phyloP scores from a whole-genome alignment of 2,797 vertebrate genomes.

The Sebastes flavidus region DNA sequence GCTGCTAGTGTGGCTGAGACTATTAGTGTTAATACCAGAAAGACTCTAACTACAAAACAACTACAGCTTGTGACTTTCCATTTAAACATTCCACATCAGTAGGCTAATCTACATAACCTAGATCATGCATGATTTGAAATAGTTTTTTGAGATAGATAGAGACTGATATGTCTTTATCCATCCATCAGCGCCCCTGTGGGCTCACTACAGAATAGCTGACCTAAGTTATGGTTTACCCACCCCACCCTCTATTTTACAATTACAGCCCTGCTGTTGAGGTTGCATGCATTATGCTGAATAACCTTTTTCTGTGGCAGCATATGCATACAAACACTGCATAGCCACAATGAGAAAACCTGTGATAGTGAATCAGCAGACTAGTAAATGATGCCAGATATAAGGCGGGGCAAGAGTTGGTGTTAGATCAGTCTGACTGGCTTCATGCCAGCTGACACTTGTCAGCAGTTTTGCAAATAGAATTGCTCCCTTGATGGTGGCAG shows the following conservation, averaged over 20 bases:
- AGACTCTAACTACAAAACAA: background rate
- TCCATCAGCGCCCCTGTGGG: background rate
- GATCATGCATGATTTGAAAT: background rate
- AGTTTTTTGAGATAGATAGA: background rate
- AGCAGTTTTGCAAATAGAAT: constrained; percentile 19
- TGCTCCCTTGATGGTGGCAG: constrained; percentile 10
- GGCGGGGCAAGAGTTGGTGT: background rate
- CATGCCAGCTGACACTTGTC: constrained; percentile 4
- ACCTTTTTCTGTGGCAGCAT: background rate
- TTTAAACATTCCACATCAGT: background rate
- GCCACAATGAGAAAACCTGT: background rate
- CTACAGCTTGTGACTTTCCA: background rate
- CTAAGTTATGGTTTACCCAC: background rate
- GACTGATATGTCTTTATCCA: background rate
- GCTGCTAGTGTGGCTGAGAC: no score
- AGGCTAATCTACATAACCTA: background rate
- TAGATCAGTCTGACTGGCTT: background rate
- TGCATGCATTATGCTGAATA: background rate
- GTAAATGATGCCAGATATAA: background rate
- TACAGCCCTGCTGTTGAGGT: background rate
- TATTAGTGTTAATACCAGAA: no score
- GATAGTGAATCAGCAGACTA: background rate
- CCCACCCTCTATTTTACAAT: background rate
- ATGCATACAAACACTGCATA: background rate
- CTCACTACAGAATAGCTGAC: background rate